Evolutionary conservation across 1,140 invertebrate species (phyloP).

Genomic region (Diorhabda sublineata): DNA sequence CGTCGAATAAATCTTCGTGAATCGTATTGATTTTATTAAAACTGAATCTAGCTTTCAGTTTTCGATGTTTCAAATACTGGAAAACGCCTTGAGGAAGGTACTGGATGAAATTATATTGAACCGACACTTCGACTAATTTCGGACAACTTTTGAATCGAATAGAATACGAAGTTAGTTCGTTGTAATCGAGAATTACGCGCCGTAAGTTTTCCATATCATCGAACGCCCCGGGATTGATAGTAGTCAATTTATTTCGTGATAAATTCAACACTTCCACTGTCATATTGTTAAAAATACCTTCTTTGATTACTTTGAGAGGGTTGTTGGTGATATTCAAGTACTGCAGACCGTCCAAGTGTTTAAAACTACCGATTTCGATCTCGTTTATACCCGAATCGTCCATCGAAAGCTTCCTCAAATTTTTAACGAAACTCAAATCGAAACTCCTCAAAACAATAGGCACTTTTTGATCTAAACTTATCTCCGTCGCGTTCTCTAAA

Average conservation of each 20-base stretch:
- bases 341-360: constrained; percentile 6
- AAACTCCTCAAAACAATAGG: constrained; percentile 15
- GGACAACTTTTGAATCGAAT: constrained; percentile 13
- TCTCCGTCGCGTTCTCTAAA: constrained; percentile 9
- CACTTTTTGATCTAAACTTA: constrained; percentile 15
- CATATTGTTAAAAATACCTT: constrained; percentile 18
- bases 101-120: constrained; percentile 16
- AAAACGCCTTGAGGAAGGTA: constrained; percentile 8
- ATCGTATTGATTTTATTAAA: constrained; percentile 16
- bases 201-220: constrained; percentile 16
- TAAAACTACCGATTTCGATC: constrained; percentile 18
- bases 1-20: constrained; percentile 9
- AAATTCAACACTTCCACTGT: constrained; percentile 13
- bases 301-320: constrained; percentile 15
- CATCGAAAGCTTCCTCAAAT: constrained; percentile 12
- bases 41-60: constrained; percentile 9
- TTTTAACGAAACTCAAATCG: constrained; percentile 13
- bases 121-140: constrained; percentile 6
- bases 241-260: constrained; percentile 10
- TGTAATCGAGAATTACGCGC: constrained; percentile 14
- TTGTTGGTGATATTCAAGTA: constrained; percentile 12
- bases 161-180: constrained; percentile 16
- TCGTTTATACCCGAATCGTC: constrained; percentile 15
- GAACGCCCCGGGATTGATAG: constrained; percentile 13
- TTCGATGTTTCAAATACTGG: neutral